Base-by-base conservation (phyloP, 2,888 invertebrate genomes). In the Epinotia bilunana region DNA sequence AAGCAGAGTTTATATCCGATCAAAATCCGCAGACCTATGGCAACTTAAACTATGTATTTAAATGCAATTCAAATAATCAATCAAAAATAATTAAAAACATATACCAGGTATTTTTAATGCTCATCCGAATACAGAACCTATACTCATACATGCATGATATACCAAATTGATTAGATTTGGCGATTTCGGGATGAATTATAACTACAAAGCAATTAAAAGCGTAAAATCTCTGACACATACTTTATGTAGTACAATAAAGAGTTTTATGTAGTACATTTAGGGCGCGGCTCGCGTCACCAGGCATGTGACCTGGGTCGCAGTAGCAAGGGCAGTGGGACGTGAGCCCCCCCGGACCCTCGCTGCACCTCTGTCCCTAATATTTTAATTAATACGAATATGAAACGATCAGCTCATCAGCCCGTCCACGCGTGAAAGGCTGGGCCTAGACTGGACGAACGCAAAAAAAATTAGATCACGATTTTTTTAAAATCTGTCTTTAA, bases 261-360 rank as follows among this genome's bases (percentile, higher is more conserved):
- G 78, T 76, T 77, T 72, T 75, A 75, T 77, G 76, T 78, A 72
- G 75, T 63, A 65, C 63, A 75, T 72, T 63, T 72, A 72, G 82
- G 82, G 82, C 79, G 82, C 80, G 80, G 79, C 76, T 77, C 71
- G 73, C 74, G 79, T 77, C 78, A 79, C 78, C 78, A 79, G 77
- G 81, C 80, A 76, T 69, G 80, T 80, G 86, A 84, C 84, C 86
- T 83, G 83, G 77, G 81, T 83, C 82, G 78, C 79, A 81, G 78
- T 81, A 83, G 82, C 84, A 86, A 86, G 85, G 85, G 80, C 83
- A 84, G 79, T 82, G 81, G 83, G 83, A 80, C 83, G 79, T 72
- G 76, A 77, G 73, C 79, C 81, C 81, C 79, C 80, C 78, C 81
- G 58, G 39, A 49, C 74, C 64, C 70, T 65, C 64, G 57, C 57